Evolutionary conservation across 1,140 invertebrate species (phyloP).

Genomic region (Eulimnadia texana): DNA sequence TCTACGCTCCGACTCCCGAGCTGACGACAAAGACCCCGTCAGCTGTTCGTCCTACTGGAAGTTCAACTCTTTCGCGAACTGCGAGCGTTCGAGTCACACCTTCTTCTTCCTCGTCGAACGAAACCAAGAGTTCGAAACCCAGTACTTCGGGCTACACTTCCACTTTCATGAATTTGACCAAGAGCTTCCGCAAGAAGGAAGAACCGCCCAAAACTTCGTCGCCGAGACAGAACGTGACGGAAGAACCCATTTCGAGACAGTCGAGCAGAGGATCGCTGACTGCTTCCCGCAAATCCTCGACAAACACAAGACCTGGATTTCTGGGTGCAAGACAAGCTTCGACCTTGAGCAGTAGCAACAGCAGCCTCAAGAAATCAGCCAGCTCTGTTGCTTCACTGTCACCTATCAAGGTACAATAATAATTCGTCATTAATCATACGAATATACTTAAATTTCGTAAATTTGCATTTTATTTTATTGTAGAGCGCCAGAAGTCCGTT

Average conservation of each 20-base stretch:
- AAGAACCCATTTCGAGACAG: not conserved
- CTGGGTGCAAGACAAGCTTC: slow-evolving; percentile 2
- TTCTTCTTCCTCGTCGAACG: not conserved
- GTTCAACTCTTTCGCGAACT: not conserved
- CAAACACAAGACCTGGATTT: not conserved
- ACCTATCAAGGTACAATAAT: slow-evolving; percentile 3
- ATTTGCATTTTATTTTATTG: not conserved
- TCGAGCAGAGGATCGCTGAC: slow-evolving; percentile 13
- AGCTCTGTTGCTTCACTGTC: slow-evolving; percentile 10
- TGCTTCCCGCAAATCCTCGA: slow-evolving; percentile 3
- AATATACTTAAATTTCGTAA: too few relatives aligned
- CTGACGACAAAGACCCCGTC: not conserved
- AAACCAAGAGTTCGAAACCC: slow-evolving; percentile 7
- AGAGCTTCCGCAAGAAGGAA: not conserved
- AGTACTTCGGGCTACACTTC: slow-evolving; percentile 13
- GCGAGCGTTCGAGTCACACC: not conserved
- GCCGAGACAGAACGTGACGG: not conserved
- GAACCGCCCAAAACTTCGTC: not conserved
- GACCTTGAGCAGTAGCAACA: slow-evolving; percentile 7
- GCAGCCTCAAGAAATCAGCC: slow-evolving; percentile 11
- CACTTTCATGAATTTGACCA: slow-evolving; percentile 5
- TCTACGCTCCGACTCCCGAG: slow-evolving; percentile 12
- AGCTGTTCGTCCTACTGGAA: not conserved
- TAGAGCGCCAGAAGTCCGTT: not conserved
- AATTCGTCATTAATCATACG: not conserved